A percentile compares a stretch with the other conserved stretches of the same genome.
phyloP scores from a whole-genome alignment of 2,888 invertebrate genomes.

The Formica aserva region DNA sequence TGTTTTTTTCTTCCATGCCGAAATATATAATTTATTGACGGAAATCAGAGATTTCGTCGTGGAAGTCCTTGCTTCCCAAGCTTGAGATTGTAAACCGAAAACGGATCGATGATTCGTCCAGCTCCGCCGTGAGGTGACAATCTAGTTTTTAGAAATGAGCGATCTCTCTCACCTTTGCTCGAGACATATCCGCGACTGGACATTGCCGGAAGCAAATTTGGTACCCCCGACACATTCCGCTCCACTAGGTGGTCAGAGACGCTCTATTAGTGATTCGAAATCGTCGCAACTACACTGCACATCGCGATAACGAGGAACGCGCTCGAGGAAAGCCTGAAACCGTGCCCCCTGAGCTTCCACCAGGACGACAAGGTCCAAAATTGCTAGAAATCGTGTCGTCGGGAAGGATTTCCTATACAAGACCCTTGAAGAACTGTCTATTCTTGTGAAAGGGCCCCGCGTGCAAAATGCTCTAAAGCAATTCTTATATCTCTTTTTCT shows the following conservation, averaged over 20 bases:
- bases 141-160: conserved; percentile 47
- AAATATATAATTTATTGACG: conserved; percentile 5
- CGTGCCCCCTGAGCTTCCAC: neutral
- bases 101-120: conserved; percentile 27
- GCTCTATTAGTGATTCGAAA: conserved; percentile 64
- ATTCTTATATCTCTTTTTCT: neutral
- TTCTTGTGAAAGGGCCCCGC: neutral
- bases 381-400: neutral
- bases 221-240: conserved; percentile 46
- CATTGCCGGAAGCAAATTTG: conserved; percentile 35
- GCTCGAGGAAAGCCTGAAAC: conserved; percentile 63
- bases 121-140: conserved; percentile 55
- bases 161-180: conserved; percentile 1
- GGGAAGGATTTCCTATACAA: conserved; percentile 9
- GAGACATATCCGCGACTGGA: conserved; percentile 50
- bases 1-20: neutral
- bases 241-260: conserved; percentile 38
- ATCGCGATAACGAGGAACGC: conserved; percentile 64
- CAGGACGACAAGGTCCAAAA: neutral
- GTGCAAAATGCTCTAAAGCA: neutral
- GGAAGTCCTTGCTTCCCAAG: conserved; percentile 1
- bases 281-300: conserved; percentile 69
- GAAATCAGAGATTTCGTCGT: conserved; percentile 15
- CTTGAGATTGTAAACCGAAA: conserved; percentile 4
- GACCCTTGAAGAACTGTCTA: neutral